These are phyloP conservation scores for Steinernema scapterisci DNA, from an alignment of 2,888 invertebrate genomes.

Conservation along the genomic window DNA sequence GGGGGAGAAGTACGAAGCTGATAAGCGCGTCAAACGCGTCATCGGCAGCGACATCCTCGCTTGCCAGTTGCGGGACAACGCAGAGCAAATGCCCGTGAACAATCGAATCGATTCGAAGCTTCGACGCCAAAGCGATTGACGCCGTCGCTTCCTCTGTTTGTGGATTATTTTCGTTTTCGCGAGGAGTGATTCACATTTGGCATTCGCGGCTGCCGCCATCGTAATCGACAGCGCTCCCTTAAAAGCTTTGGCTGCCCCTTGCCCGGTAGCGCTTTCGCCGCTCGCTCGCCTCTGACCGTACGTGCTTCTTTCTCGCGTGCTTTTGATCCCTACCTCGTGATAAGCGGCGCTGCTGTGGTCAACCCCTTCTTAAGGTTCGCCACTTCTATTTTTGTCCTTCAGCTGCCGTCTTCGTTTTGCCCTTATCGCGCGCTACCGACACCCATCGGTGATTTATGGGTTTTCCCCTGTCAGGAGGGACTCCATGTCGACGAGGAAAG, in stretches of 20 bases:
- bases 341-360: too few relatives aligned
- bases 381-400: not conserved
- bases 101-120: constrained; percentile 24
- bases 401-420: not conserved
- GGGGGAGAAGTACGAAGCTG: not conserved
- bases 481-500: not conserved
- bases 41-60: not conserved
- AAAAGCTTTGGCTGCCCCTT: too few relatives aligned
- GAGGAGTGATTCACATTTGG: not conserved
- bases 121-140: not conserved
- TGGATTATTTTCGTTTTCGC: constrained; percentile 30
- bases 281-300: too few relatives aligned
- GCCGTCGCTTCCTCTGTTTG: not conserved
- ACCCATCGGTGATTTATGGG: constrained; percentile 11
- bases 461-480: not conserved
- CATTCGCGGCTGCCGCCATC: too few relatives aligned
- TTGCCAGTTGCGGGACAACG: not conserved
- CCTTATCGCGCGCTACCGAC: constrained; percentile 21
- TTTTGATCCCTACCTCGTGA: not conserved
- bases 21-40: not conserved
- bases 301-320: too few relatives aligned
- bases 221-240: not conserved
- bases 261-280: too few relatives aligned
- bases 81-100: not conserved
- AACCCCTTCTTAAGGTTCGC: not conserved